phyloP scores from a whole-genome alignment of 1,140 invertebrate genomes.

The Bombus terrestris region DNA sequence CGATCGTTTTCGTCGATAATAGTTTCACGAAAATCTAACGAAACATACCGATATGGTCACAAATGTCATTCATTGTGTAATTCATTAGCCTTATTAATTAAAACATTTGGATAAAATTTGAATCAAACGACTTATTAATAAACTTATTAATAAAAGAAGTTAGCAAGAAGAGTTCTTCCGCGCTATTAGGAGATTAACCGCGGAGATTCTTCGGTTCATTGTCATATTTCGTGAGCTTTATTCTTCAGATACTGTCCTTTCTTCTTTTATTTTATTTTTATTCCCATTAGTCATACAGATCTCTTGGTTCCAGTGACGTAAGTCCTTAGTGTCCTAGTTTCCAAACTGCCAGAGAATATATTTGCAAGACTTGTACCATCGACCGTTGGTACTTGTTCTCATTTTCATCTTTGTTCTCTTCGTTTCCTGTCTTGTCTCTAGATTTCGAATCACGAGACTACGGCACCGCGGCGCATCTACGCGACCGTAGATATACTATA shows the following conservation, averaged over 20 bases:
- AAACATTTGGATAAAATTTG: neutral
- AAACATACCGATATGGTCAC: too few species aligned
- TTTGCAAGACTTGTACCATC: conserved; percentile 14
- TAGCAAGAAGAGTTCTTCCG: neutral
- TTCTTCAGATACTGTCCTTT: neutral
- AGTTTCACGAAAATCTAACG: too few species aligned
- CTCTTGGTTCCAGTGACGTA: neutral
- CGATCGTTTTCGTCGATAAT: too few species aligned
- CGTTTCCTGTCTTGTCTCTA: conserved; percentile 6
- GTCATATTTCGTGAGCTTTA: conserved; percentile 7
- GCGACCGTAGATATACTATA: neutral
- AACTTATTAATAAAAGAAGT: neutral
- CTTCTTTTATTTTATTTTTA: neutral
- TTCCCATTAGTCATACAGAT: conserved; percentile 13
- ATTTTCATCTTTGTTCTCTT: conserved; percentile 26
- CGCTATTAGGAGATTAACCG: conserved; percentile 18
- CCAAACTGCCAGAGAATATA: conserved; percentile 10
- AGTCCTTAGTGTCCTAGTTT: conserved; percentile 12
- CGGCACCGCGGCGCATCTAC: too few species aligned
- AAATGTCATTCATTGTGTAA: neutral
- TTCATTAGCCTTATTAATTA: neutral
- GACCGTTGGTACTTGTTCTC: conserved; percentile 5
- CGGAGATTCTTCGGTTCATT: neutral
- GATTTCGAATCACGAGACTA: neutral
- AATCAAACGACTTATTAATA: neutral